Evolutionary conservation across 2,797 vertebrate species (phyloP).

Genomic region (Eurystomus glaucurus): DNA sequence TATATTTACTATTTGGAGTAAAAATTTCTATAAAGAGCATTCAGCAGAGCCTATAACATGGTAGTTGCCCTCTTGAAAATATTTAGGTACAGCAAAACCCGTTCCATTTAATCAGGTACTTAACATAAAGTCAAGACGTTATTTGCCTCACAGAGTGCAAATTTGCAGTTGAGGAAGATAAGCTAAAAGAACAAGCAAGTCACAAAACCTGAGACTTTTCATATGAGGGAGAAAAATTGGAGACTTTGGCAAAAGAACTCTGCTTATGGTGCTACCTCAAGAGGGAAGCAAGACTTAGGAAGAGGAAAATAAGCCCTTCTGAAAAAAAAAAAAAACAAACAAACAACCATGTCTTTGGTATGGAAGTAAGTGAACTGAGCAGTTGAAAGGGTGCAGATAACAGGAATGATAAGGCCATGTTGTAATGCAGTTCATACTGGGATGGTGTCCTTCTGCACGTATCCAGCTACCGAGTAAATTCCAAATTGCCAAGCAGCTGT

Average conservation of each 20-base stretch:
- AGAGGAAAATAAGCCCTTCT: background rate
- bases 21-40: background rate
- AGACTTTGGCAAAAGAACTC: background rate
- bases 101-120: background rate
- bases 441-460: accelerated
- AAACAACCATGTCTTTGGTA: background rate
- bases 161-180: background rate
- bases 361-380: background rate
- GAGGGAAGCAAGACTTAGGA: background rate
- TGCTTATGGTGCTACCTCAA: accelerated
- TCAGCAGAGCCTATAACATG: background rate
- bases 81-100: background rate
- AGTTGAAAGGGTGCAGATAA: background rate
- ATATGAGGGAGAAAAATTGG: background rate
- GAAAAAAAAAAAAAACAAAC: background rate
- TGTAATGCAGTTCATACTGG: accelerated
- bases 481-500: background rate
- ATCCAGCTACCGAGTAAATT: background rate
- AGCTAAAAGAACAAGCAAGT: background rate
- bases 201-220: background rate
- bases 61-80: background rate
- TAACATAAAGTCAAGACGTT: background rate
- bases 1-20: background rate
- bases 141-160: background rate
- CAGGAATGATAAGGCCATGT: accelerated